Evolutionary conservation across 2,888 invertebrate species (phyloP), one percentile per base, ranked within the genome.

Genomic region (Melieria crassipennis): DNA sequence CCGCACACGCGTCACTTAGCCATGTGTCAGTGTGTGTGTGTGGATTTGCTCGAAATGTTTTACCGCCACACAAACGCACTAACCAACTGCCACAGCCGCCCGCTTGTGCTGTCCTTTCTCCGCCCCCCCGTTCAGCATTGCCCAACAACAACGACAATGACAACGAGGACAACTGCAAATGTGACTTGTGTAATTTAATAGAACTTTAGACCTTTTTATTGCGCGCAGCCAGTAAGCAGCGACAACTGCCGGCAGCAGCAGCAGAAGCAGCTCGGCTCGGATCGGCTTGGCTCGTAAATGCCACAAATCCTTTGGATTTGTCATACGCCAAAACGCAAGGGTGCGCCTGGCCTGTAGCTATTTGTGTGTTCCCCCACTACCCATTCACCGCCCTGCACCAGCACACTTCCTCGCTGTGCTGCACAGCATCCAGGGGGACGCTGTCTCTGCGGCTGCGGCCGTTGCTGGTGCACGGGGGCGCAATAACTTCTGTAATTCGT

Each of bases 221-320:
- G 46, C 47, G 56, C n/a, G 47, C 50, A 50, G 57, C 60, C 67
- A 30, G 6, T 45, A 30, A 30, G 30, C 30, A 30, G 30, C 30
- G 71, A 72, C 70, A 72, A 77, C 75, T 72, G 43, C 13, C 47
- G 63, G 61, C 43, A 63, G 67, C 57, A 50, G 65, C 58, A 58
- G 69, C 63, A 65, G n/a, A n/a, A n/a, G 73, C 69, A 69, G 69
- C 62, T 52, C 70, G 66, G 56, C 11, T 45, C 46, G 43, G 56
- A 4, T n/a, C 57, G 66, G 5, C n/a, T 66, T 4, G 13, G 69
- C 72, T 62, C 55, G 73, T 73, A 76, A 76, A 74, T 75, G 72
- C 74, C 71, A 73, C 74, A 76, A 78, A 78, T 78, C 73, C 78
- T 71, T 70, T 75, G 75, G 78, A 79, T 79, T 79, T 78, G 78